Percentiles rank a stretch among this genome's conserved stretches.
Conservation (phyloP, 2,113 vertebrate genomes). For the Dipodomys spectabilis region DNA sequence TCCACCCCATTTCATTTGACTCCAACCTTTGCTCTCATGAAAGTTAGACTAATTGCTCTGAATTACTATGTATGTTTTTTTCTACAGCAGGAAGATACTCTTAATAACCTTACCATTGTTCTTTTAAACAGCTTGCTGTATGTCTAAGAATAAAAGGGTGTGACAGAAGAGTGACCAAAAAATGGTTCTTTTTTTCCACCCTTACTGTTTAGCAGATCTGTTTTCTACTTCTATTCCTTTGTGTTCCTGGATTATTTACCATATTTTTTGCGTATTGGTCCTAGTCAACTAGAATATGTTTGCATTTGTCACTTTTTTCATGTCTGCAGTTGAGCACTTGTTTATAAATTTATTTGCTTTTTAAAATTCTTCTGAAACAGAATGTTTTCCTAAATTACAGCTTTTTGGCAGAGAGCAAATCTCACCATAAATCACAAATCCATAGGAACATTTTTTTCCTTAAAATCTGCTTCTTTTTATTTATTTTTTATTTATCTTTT, state of each 20-base stretch:
- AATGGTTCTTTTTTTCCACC: constrained; percentile 80
- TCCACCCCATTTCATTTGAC: constrained; percentile 90
- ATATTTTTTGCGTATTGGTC: constrained; percentile 54
- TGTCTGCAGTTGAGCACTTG: neutral
- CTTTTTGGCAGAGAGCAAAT: no score
- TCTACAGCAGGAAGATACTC: constrained; percentile 86
- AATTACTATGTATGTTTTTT: constrained; percentile 87
- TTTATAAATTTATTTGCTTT: no score
- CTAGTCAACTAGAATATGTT: constrained; percentile 36
- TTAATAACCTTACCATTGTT: constrained; percentile 84
- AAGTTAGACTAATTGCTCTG: constrained; percentile 87
- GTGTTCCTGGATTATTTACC: constrained; percentile 15
- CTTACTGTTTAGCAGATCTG: constrained; percentile 16
- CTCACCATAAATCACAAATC: no score
- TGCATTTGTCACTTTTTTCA: constrained; percentile 39
- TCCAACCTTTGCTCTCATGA: constrained; percentile 86
- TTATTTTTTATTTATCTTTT: no score
- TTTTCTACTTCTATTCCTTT: constrained; percentile 51
- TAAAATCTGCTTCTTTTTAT: no score
- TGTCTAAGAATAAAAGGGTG: constrained; percentile 84
- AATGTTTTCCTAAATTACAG: no score
- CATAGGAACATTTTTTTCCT: no score
- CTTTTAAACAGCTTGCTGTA: constrained; percentile 84
- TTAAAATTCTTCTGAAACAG: no score
- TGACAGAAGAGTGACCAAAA: constrained; percentile 76